Evolutionary conservation across 2,113 vertebrate species (phyloP).

Genomic region (Rhinichthys klamathensis): DNA sequence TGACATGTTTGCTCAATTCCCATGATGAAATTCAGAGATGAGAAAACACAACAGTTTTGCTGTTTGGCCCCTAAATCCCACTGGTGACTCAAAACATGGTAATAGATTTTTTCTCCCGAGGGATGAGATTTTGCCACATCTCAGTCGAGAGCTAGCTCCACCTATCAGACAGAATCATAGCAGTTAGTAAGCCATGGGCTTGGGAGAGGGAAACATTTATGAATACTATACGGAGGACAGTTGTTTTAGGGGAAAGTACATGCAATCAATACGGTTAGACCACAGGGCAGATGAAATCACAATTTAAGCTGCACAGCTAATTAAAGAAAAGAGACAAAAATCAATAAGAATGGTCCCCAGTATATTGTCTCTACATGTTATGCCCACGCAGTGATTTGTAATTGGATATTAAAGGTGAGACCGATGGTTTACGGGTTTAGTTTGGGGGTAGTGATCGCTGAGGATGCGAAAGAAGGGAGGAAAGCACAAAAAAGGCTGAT

Average conservation of each 20-base stretch:
- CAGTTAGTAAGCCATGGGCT: slow-evolving; percentile 60
- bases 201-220: slow-evolving; percentile 47
- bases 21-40: slow-evolving; percentile 58
- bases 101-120: slow-evolving; percentile 69
- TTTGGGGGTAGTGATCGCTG: not conserved
- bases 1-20: slow-evolving; percentile 46
- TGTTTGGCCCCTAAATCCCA: slow-evolving; percentile 51
- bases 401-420: slow-evolving; percentile 25
- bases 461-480: not conserved
- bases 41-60: slow-evolving; percentile 49
- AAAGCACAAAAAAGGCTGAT: not conserved
- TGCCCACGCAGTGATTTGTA: slow-evolving; percentile 36
- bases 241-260: slow-evolving; percentile 61
- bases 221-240: slow-evolving; percentile 60
- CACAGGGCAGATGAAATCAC: slow-evolving; percentile 61
- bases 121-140: slow-evolving; percentile 74
- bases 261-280: slow-evolving; percentile 69
- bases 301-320: slow-evolving; percentile 58
- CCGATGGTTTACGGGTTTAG: not conserved
- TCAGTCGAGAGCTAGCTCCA: slow-evolving; percentile 68
- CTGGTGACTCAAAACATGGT: slow-evolving; percentile 62
- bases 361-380: slow-evolving; percentile 46
- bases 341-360: slow-evolving; percentile 65
- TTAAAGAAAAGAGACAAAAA: slow-evolving; percentile 66
- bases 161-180: slow-evolving; percentile 44